Evolutionary conservation across 2,888 invertebrate genomes (phyloP), one percentile per base, ranked within the genome.

Genomic region (Rotaria sp.): DNA sequence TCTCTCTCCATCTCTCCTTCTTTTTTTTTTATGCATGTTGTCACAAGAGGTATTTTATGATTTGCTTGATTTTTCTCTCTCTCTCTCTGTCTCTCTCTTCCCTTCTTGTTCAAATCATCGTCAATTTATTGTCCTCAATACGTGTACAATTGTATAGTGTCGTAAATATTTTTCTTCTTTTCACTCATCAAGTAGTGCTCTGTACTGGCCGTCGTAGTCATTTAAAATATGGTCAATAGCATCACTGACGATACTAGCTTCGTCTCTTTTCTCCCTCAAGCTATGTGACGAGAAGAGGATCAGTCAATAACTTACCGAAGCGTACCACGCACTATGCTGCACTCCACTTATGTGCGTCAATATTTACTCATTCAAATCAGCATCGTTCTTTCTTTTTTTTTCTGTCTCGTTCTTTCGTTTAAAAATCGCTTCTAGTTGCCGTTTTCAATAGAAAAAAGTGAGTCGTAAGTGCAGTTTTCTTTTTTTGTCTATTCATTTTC

Each of bases 261-360:
- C 18, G 15, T 35, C 7, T 67, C n/a, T 15, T 67, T 35, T 67
- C 30, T 30, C 67, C 30, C 30, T 35, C n/a, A 67, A 30, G n/a
- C 35, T 15, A 13, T 67, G 35, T 35, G 67, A 67, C 67, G 35
- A 67, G n/a, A 67, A 67, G 67, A 67, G 67, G n/a, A 67, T 67
- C 67, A 67, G 67, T 67, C 67, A 67, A 67, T 67, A 67, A 67
- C 67, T 67, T 67, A 67, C 67, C 67, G 67, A 35, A 67, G 67
- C 67, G 67, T 67, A 67, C 67, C 67, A 30, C 67, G 67, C 67
- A 67, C 67, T 67, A 35, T 67, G 30, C 67, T 30, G 15, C 18
- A 67, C 67, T 67, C 67, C 67, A 67, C 67, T 67, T 67, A 67
- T 67, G 67, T 67, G 67, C 67, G 67, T 67, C 67, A 67, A 67